A percentile compares a stretch with the other conserved stretches of the same genome.
Conservation (phyloP, 2,888 invertebrate species). For the Nezara viridula region DNA sequence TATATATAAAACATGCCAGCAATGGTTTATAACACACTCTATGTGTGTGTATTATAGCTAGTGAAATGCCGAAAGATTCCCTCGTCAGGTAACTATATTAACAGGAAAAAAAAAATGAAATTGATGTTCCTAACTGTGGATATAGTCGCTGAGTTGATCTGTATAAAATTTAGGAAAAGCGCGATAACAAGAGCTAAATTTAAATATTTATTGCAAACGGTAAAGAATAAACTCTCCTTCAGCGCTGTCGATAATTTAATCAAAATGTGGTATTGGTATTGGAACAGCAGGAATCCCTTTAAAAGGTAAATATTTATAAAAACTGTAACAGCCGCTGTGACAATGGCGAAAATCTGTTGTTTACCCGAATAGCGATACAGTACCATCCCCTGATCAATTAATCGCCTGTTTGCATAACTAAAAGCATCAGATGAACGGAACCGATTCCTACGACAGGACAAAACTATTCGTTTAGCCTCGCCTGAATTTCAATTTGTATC, state of each 20-base stretch:
- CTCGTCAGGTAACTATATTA: no score
- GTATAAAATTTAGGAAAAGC: neutral
- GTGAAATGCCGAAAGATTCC: no score
- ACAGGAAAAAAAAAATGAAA: no score
- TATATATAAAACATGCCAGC: no score
- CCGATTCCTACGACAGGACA: conserved; percentile 26
- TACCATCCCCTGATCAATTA: neutral
- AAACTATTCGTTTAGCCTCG: neutral
- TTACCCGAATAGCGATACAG: neutral
- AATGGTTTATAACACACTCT: no score
- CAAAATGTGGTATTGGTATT: neutral
- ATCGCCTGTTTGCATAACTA: conserved; percentile 33
- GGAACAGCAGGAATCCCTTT: neutral
- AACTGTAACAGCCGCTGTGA: conserved; percentile 2
- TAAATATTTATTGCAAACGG: neutral
- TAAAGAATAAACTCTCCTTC: neutral
- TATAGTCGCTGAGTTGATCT: neutral
- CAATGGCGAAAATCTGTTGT: conserved; percentile 1
- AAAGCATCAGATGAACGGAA: neutral
- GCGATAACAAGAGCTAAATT: neutral
- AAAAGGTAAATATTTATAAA: conserved; percentile 39
- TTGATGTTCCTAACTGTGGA: neutral
- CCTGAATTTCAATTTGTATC: neutral
- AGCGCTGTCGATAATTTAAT: conserved; percentile 15
- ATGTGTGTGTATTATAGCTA: no score